phyloP scores from a whole-genome alignment of 37 sponge, comb jelly and placozoan genomes.

The Spongilla lacustris region DNA sequence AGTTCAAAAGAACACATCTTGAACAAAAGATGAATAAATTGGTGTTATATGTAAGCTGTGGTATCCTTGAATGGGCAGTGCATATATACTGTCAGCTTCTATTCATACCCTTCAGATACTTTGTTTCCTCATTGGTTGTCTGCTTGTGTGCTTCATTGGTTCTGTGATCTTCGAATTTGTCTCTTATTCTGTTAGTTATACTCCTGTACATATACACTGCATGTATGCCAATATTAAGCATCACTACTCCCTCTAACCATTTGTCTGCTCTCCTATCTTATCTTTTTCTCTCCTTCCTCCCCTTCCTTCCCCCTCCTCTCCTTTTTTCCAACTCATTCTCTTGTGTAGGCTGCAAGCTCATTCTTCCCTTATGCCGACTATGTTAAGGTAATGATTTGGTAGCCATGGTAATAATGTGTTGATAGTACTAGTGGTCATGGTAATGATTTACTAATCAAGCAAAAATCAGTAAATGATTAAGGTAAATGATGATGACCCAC shows the following conservation, averaged over 20 bases:
- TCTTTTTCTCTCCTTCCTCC: not conserved
- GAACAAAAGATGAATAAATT: conserved; percentile 84
- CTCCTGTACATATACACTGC: too few relatives aligned
- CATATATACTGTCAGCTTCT: not conserved
- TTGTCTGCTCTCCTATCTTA: not conserved
- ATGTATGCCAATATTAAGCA: too few relatives aligned
- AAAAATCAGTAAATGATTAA: too few relatives aligned
- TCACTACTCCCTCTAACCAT: not conserved
- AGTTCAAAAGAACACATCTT: conserved; percentile 87
- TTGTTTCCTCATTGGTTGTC: conserved; percentile 42
- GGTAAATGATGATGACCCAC: too few relatives aligned
- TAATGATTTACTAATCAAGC: too few relatives aligned
- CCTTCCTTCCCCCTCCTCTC: not conserved
- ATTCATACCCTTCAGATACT: conserved; percentile 78
- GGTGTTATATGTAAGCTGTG: conserved; percentile 84
- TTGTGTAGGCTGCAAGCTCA: not conserved
- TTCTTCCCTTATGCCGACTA: not conserved
- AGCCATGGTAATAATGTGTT: too few relatives aligned
- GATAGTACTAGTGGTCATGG: too few relatives aligned
- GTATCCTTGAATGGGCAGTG: too few relatives aligned
- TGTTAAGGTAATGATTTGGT: not conserved
- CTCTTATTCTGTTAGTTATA: conserved; percentile 76
- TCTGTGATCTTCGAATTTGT: conserved; percentile 75
- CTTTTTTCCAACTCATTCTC: not conserved
- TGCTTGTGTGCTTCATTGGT: conserved; percentile 64